Percentiles rank a stretch among this genome's conserved stretches.
Evolutionary conservation across 2,113 vertebrate genomes (phyloP).

Genomic region (Solea senegalensis): DNA sequence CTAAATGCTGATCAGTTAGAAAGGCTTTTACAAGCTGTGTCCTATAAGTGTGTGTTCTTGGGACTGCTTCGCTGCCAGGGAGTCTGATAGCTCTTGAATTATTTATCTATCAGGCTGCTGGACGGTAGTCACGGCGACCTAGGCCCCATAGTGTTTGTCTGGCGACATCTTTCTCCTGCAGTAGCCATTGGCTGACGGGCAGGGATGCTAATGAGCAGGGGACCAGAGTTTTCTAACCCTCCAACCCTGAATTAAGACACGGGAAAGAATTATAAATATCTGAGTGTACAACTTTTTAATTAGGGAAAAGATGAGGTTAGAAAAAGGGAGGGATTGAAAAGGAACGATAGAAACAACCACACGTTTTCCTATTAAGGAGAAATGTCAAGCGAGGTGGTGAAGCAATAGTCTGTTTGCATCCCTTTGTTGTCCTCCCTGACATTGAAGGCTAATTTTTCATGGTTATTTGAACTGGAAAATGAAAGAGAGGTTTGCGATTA

Average conservation of each 20-base stretch:
- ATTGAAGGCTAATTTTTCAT: slow-evolving; percentile 99
- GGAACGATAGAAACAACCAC: slow-evolving; percentile 79
- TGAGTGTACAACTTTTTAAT: slow-evolving; percentile 84
- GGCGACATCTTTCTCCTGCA: slow-evolving; percentile 68
- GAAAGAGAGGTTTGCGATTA: slow-evolving; percentile 93
- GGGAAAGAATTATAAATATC: slow-evolving; percentile 75
- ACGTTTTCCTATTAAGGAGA: slow-evolving; percentile 85
- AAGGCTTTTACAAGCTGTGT: slow-evolving; percentile 62
- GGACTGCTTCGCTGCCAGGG: slow-evolving; percentile 71
- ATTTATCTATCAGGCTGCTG: slow-evolving; percentile 78
- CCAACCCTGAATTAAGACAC: slow-evolving; percentile 47
- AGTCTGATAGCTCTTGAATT: slow-evolving; percentile 80
- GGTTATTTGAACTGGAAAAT: slow-evolving; percentile 99
- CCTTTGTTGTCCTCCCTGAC: slow-evolving; percentile 93
- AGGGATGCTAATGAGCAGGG: slow-evolving; percentile 64
- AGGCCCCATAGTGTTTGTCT: slow-evolving; percentile 70
- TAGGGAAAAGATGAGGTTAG: slow-evolving; percentile 69
- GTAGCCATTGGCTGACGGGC: slow-evolving; percentile 65
- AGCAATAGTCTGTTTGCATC: slow-evolving; percentile 80
- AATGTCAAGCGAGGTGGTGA: slow-evolving; percentile 84
- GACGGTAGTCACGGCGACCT: slow-evolving; percentile 72
- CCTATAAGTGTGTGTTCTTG: slow-evolving; percentile 70
- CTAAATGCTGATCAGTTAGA: slow-evolving; percentile 72
- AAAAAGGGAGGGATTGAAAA: slow-evolving; percentile 69
- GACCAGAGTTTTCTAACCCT: slow-evolving; percentile 54